Conservation (phyloP, 2,888 invertebrate species). For the Pyralis farinalis region DNA sequence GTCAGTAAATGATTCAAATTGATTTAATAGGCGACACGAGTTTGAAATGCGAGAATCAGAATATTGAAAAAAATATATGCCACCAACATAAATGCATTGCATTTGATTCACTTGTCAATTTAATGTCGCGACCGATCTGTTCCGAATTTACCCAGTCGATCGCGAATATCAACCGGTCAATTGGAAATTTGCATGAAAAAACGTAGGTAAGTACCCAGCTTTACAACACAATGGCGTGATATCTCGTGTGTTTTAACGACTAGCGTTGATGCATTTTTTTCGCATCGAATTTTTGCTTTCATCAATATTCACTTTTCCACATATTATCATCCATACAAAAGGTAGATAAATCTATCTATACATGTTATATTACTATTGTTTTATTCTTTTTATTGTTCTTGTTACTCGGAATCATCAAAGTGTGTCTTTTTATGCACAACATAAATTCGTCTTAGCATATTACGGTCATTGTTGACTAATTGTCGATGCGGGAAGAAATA, state of each 20-base stretch:
- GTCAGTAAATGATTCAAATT: conserved; percentile 43
- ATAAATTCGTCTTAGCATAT: too few relatives aligned
- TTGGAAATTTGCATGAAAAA: conserved; percentile 74
- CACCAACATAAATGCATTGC: conserved; percentile 52
- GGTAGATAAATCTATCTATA: too few relatives aligned
- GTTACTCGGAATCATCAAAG: too few relatives aligned
- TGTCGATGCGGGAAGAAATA: too few relatives aligned
- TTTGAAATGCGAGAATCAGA: conserved; percentile 33
- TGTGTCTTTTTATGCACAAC: too few relatives aligned
- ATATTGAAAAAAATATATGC: conserved; percentile 39
- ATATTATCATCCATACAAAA: too few relatives aligned
- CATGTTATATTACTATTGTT: too few relatives aligned
- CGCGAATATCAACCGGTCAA: conserved; percentile 63
- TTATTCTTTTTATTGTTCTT: too few relatives aligned
- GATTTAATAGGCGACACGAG: conserved; percentile 29
- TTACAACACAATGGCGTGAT: conserved; percentile 22
- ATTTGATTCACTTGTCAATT: conserved; percentile 75
- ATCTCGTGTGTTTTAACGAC: too few relatives aligned
- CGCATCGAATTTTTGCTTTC: background rate
- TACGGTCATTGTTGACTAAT: too few relatives aligned
- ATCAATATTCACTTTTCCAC: too few relatives aligned
- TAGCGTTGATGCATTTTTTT: too few relatives aligned
- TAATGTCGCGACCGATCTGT: conserved; percentile 69
- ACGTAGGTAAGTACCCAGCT: conserved; percentile 33
- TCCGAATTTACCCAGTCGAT: conserved; percentile 66